Base-by-base conservation (phyloP, 2,888 invertebrate genomes). In the Clunio marinus region DNA sequence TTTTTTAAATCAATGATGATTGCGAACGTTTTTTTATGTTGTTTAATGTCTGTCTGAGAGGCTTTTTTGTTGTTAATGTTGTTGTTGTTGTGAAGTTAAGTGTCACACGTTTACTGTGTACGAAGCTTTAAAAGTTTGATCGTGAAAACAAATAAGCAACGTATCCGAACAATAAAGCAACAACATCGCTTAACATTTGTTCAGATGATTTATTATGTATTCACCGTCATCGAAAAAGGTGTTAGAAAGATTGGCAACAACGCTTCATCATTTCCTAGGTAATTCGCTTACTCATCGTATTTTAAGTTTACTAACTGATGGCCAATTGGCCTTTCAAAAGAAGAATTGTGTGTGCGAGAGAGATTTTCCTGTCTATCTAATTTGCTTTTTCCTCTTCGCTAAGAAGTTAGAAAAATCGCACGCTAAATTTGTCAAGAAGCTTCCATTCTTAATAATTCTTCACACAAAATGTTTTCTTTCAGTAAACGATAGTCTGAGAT, bases 161-260 rank as follows among this genome's bases (percentile, higher is more conserved):
- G n/a, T n/a, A n/a, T n/a, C n/a, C n/a, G n/a, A n/a, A n/a, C n/a
- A n/a, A n/a, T n/a, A n/a, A n/a, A n/a, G 25, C 28, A 59, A 59
- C 35, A 32, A 32, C 35, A 13, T 13, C 7, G 35, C 35, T 32
- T 5, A 32, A 13, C 13, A 5, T 5, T 32, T 5, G 35, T 13
- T 32, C 7, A 32, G 32, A 59, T 59, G 59, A 59, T 59, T 59
- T 59, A 59, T 35, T 28, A 59, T 8, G 35, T 13, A 8, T 13
- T 8, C 35, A 32, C n/a, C n/a, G n/a, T 32, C 13, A 8, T 32
- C n/a, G n/a, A 35, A 20, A 35, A 35, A 35, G 20, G 20, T 15
- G 20, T 32, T n/a, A 59, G 22, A 17, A 59, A 59, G 59, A 59
- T 59, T 59, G 59, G 59, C 59, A 59, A 59, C 59, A 35, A n/a